Evolutionary conservation across 2,797 vertebrate genomes (phyloP).

Genomic region (Tarsius wallacei): DNA sequence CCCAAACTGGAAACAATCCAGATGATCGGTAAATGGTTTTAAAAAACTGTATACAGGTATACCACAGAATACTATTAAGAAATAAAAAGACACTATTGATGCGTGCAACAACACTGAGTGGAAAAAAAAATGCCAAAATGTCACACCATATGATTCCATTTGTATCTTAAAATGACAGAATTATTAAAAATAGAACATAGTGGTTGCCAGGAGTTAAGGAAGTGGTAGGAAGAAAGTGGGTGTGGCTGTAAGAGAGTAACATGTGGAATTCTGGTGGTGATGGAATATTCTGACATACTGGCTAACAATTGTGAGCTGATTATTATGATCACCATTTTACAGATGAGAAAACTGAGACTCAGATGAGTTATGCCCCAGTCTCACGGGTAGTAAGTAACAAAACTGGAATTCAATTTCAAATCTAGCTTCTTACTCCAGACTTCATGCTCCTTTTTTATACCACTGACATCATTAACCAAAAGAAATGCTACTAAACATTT

Average conservation of each 20-base stretch:
- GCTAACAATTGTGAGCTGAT: neutral
- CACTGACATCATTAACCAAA: neutral
- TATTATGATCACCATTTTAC: neutral
- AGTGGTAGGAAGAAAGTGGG: neutral
- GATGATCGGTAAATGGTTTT: neutral
- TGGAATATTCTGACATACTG: neutral
- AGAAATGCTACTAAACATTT: constrained; percentile 1
- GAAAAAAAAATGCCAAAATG: neutral
- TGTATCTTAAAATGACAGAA: neutral
- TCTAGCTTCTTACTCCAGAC: neutral
- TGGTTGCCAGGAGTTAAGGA: neutral
- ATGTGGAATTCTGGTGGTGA: neutral
- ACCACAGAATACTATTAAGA: neutral
- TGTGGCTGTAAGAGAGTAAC: neutral
- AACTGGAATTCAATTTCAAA: neutral
- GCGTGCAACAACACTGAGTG: neutral
- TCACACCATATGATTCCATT: neutral
- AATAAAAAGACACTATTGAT: neutral
- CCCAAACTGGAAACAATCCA: neutral
- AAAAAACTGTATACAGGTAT: neutral
- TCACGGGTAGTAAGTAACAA: neutral
- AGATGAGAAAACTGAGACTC: neutral
- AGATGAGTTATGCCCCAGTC: neutral
- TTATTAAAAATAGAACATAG: neutral
- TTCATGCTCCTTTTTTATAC: neutral